Conservation (phyloP, 2,797 vertebrate genomes). For the Prunella strophiata region DNA sequence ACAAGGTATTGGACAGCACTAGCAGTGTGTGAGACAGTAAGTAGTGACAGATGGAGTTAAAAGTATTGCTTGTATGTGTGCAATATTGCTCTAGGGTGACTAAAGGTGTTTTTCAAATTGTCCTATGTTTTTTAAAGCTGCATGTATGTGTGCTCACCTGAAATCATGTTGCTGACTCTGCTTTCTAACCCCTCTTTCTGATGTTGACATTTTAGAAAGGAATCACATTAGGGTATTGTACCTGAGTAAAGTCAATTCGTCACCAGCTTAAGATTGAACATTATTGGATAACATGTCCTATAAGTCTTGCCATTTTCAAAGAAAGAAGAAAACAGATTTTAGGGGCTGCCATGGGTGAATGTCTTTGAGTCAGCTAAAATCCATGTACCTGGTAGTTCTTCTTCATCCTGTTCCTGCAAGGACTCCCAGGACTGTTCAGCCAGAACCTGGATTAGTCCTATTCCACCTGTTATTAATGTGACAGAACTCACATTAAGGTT, state of each 20-base stretch:
- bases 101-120: not conserved
- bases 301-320: not conserved
- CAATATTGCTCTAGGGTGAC: not conserved
- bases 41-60: not conserved
- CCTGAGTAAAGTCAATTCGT: not conserved
- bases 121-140: not conserved
- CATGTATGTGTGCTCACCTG: not conserved
- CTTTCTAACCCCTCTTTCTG: not conserved
- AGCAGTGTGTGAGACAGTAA: not conserved
- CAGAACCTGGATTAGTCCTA: not conserved
- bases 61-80: not conserved
- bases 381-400: not conserved
- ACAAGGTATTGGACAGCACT: not conserved
- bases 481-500: not conserved
- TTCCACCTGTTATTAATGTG: not conserved
- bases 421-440: not conserved
- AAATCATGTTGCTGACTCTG: not conserved
- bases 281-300: not conserved
- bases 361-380: not conserved
- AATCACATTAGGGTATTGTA: not conserved
- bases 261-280: not conserved
- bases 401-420: not conserved
- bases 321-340: not conserved
- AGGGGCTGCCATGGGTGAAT: not conserved
- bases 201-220: not conserved